Conservation (phyloP, 2,113 vertebrate species). For the Hiodon alosoides region DNA sequence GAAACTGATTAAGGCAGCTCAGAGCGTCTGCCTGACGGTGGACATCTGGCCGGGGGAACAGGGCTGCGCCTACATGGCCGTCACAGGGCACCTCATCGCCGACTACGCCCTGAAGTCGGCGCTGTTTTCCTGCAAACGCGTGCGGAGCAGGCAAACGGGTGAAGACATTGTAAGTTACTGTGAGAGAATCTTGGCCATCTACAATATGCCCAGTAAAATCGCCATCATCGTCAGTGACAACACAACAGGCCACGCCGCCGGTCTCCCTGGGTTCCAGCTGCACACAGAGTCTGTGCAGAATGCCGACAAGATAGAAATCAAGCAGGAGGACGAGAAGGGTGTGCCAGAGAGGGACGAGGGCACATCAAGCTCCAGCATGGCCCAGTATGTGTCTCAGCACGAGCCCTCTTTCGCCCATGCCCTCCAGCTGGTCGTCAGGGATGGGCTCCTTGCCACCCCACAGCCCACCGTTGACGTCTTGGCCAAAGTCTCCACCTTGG, state of each 20-base stretch:
- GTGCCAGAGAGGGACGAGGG: not conserved
- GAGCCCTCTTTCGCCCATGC: slow-evolving; percentile 13
- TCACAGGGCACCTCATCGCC: not conserved
- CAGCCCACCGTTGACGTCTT: not conserved
- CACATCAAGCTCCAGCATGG: not conserved
- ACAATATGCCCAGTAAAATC: slow-evolving; percentile 10
- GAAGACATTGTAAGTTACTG: not conserved
- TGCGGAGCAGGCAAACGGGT: not conserved
- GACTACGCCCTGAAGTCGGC: not conserved
- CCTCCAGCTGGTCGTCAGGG: slow-evolving; percentile 15
- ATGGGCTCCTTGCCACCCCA: not conserved
- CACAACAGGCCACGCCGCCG: not conserved
- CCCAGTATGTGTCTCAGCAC: not conserved
- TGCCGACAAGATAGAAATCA: not conserved
- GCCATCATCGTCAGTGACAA: slow-evolving; percentile 9
- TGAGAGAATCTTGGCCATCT: not conserved
- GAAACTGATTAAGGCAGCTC: slow-evolving; percentile 8
- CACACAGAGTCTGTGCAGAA: not conserved
- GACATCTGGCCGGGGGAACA: not conserved
- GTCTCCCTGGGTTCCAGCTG: slow-evolving; percentile 15
- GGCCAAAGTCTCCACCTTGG: not conserved
- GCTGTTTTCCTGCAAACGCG: slow-evolving; percentile 9
- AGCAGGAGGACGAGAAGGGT: not conserved
- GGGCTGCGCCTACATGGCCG: not conserved
- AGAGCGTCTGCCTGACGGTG: not conserved